Conservation (phyloP, 2,797 vertebrate genomes). For the Paguma larvata region DNA sequence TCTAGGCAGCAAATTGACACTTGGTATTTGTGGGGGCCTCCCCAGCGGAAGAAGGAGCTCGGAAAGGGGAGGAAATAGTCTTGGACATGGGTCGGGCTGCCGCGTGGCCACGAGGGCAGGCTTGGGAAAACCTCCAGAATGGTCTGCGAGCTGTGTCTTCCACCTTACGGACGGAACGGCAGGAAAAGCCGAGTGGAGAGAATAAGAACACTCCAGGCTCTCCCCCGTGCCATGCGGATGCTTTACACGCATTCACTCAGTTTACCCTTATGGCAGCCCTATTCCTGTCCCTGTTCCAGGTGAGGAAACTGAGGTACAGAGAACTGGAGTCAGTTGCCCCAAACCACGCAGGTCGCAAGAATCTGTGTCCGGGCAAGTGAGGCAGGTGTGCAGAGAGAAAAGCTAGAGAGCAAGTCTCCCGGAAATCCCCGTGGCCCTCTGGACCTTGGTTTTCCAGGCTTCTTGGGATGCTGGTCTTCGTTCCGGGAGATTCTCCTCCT, state of each 20-base stretch:
- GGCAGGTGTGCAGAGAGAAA: neutral
- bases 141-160: neutral
- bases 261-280: neutral
- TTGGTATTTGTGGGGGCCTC: neutral
- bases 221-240: neutral
- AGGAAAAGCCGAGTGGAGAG: neutral
- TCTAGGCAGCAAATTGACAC: neutral
- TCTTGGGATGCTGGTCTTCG: neutral
- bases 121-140: neutral
- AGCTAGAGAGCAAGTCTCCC: rapidly evolving
- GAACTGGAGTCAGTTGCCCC: neutral
- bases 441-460: neutral
- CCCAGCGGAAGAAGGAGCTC: neutral
- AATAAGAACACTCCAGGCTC: rapidly evolving
- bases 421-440: neutral
- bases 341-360: neutral
- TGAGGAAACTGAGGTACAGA: neutral
- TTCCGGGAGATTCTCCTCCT: neutral
- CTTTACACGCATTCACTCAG: neutral
- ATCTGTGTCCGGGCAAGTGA: neutral
- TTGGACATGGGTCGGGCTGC: neutral
- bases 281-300: neutral
- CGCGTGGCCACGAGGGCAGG: neutral
- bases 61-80: neutral
- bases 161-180: neutral